Percentiles rank a stretch among this genome's conserved stretches.
phyloP scores from a whole-genome alignment of 2,888 invertebrate genomes.

The Tanytarsus gracilentus region DNA sequence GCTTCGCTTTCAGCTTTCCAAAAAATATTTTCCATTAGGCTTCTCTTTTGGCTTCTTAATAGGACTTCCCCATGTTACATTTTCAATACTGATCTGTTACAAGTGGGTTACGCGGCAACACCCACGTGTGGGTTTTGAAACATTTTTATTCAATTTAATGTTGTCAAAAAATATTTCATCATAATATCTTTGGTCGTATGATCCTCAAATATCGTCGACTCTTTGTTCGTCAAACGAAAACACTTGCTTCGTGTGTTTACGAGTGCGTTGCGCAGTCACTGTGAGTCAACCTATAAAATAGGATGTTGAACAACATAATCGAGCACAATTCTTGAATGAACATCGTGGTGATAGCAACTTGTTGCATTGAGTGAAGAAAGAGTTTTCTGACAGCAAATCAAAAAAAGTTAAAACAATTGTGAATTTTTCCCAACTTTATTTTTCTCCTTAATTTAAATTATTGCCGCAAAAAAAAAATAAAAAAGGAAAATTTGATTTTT shows the following conservation, averaged over 20 bases:
- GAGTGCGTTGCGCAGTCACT: slow-evolving; percentile 15
- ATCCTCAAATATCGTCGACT: too few species aligned
- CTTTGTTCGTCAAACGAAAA: not conserved
- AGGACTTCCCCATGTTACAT: too few species aligned
- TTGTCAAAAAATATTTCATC: too few species aligned
- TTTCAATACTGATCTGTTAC: too few species aligned
- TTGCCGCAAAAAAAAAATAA: not conserved
- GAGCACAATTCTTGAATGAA: slow-evolving; percentile 21
- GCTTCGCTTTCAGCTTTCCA: too few species aligned
- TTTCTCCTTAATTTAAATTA: not conserved
- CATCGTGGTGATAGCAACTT: slow-evolving; percentile 28
- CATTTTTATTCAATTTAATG: too few species aligned
- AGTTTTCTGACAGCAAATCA: not conserved
- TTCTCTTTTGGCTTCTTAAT: too few species aligned
- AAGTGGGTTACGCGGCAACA: too few species aligned
- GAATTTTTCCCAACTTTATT: too few species aligned
- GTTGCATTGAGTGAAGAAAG: slow-evolving; percentile 15
- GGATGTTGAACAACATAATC: slow-evolving; percentile 12
- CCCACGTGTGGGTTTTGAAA: too few species aligned
- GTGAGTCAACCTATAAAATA: slow-evolving; percentile 20
- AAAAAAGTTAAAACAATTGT: not conserved
- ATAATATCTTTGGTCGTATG: too few species aligned
- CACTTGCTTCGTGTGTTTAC: not conserved
- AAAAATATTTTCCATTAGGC: too few species aligned
- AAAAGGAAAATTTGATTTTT: not conserved